Evolutionary conservation across 2,113 vertebrate genomes (phyloP).

Genomic region (Motacilla tschutschensis): DNA sequence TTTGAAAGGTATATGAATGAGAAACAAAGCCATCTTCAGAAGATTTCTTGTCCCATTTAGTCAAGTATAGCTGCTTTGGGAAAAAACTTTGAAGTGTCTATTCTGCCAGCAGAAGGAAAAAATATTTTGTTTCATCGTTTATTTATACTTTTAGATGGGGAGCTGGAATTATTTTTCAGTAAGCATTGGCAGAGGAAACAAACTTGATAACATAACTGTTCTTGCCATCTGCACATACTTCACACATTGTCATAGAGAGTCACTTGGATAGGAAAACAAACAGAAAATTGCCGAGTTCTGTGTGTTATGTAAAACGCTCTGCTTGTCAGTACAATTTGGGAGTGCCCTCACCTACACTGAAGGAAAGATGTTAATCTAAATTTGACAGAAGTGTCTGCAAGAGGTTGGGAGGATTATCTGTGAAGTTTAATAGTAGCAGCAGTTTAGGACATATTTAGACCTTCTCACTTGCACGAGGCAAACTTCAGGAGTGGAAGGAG

Average conservation of each 20-base stretch:
- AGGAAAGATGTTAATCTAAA: slow-evolving; percentile 3
- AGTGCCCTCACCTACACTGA: background rate
- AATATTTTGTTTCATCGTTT: background rate
- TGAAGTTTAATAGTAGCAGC: slow-evolving; percentile 6
- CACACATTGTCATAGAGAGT: slow-evolving; percentile 19
- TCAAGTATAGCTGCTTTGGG: background rate
- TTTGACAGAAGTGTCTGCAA: slow-evolving; percentile 29
- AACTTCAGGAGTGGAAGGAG: background rate
- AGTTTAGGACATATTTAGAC: slow-evolving; percentile 37
- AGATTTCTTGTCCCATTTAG: background rate
- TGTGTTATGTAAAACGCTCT: background rate
- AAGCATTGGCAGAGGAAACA: slow-evolving; percentile 19
- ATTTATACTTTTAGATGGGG: slow-evolving; percentile 17
- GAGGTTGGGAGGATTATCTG: slow-evolving; percentile 15
- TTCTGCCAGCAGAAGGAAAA: background rate
- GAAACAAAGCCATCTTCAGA: background rate
- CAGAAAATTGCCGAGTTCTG: background rate
- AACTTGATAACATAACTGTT: slow-evolving; percentile 16
- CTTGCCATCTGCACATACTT: slow-evolving; percentile 46
- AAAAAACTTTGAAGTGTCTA: background rate
- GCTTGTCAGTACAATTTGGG: background rate
- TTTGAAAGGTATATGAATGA: background rate
- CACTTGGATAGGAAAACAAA: slow-evolving; percentile 41
- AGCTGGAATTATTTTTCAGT: slow-evolving; percentile 21
- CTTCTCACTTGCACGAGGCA: background rate